phyloP scores from a whole-genome alignment of 2,113 vertebrate genomes.

The Haplochromis vanheusdeni region DNA sequence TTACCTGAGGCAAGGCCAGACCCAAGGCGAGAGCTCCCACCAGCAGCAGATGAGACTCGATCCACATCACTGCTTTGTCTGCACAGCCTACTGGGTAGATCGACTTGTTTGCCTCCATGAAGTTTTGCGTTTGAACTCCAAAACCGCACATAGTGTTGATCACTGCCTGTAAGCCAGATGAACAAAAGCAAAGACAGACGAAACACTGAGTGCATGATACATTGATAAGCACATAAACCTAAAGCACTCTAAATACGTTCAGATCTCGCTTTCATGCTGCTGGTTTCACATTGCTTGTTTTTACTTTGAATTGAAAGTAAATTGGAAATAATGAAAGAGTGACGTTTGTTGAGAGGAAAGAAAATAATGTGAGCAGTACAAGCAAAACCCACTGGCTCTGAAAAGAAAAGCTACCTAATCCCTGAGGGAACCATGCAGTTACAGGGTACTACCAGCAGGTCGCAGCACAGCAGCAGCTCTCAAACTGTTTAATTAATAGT shows the following conservation, averaged over 20 bases:
- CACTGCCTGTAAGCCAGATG: slow-evolving; percentile 48
- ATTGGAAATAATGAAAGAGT: neutral
- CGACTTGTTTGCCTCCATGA: slow-evolving; percentile 51
- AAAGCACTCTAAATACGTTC: neutral
- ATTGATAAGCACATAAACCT: neutral
- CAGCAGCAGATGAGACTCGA: slow-evolving; percentile 73
- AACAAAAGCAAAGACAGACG: neutral
- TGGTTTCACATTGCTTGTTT: neutral
- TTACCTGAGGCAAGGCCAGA: slow-evolving; percentile 74
- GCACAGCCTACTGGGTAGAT: slow-evolving; percentile 70
- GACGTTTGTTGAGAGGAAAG: neutral
- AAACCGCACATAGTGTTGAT: slow-evolving; percentile 76
- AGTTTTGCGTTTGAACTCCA: slow-evolving; percentile 61
- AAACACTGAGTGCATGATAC: neutral
- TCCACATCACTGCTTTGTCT: slow-evolving; percentile 66
- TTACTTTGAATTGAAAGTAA: neutral
- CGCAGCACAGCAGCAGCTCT: slow-evolving; percentile 42
- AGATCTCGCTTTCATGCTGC: neutral
- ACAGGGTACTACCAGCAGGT: slow-evolving; percentile 43
- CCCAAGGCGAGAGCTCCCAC: slow-evolving; percentile 67
- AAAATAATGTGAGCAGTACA: neutral
- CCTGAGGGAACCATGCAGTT: neutral
- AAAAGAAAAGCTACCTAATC: neutral
- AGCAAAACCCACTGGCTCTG: neutral
- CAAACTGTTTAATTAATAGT: slow-evolving; percentile 21